Conservation (phyloP, 2,797 vertebrate species). For the Onychomys leucogaster region DNA sequence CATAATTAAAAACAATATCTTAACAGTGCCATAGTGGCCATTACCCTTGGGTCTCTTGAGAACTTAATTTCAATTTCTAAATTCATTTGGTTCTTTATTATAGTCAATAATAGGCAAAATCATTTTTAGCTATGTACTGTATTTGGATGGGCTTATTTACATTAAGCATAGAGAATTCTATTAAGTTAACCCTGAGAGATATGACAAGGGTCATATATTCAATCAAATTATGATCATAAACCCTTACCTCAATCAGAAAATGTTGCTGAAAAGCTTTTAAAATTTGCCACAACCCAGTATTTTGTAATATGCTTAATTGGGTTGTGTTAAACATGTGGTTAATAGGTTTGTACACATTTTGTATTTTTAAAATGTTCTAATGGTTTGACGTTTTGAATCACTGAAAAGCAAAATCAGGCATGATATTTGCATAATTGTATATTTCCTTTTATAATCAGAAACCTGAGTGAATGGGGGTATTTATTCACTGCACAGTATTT, state of each 20-base stretch:
- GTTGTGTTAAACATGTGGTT: constrained; percentile 50
- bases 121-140: constrained; percentile 1
- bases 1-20: constrained; percentile 50
- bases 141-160: constrained; percentile 62
- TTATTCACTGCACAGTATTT: constrained; percentile 10
- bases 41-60: constrained; percentile 49
- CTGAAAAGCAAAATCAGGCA: not conserved
- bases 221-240: constrained; percentile 62
- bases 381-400: constrained; percentile 67
- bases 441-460: constrained; percentile 50
- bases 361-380: constrained; percentile 63
- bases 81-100: constrained; percentile 58
- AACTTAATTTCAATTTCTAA: constrained; percentile 70
- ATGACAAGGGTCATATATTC: constrained; percentile 63
- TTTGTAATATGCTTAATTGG: constrained; percentile 57
- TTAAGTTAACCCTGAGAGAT: constrained; percentile 68
- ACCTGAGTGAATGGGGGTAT: constrained; percentile 13
- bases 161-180: constrained; percentile 63
- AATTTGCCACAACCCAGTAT: constrained; percentile 47
- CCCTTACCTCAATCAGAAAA: constrained; percentile 59
- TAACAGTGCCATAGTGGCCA: not conserved
- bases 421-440: constrained; percentile 63
- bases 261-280: constrained; percentile 62
- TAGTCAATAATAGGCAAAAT: constrained; percentile 49
- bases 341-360: constrained; percentile 52